Base-by-base conservation (phyloP, 2,888 invertebrate genomes). In the Petrolisthes cinctipes region DNA sequence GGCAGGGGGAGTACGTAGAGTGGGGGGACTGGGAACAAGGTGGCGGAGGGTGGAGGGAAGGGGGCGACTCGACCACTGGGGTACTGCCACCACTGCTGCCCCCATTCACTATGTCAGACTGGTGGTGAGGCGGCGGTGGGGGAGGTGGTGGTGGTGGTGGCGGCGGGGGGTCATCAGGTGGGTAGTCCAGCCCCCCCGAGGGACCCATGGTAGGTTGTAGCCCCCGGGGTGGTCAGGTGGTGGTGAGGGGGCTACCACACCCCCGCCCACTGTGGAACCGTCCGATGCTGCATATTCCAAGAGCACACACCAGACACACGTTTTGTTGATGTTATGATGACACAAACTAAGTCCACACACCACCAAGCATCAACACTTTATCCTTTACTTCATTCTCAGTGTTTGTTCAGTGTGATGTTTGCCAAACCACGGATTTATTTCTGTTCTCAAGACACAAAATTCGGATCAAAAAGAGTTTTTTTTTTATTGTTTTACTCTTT, bases 161-260 rank as follows among this genome's bases (percentile, higher is more conserved):
- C 14, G 86, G 82, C 6, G 75, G 78, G 78, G 82, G 61, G 76
- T 85, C 85, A 23, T 51, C 20, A 17, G 85, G 57, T 11, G 85
- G 78, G 23, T 80, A 66, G 54, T 11, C 53, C 23, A 71, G 54
- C 9, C 82, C 86, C 75, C 76, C 86, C 9, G 86, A 86, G 66
- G 86, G 86, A 75, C 82, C 82, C 82, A 82, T 82, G 76, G 51
- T 78, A 20, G 51, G 37, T 51, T n/a, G 53, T 6, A 53, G 9
- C 75, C 81, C 54, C 54, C 76, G 57, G 11, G 23, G 76, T 54
- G 11, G 51, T 23, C 57, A 51, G 14, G 51, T 66, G 23, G 76
- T 51, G 66, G 71, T 81, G 66, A 23, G 23, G 56, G 51, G 23
- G 54, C 79, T 78, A 53, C 84, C 54, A 68, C 78, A 9, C 79